phyloP scores from a whole-genome alignment of 1,140 invertebrate species.

The Trissolcus basalis region DNA sequence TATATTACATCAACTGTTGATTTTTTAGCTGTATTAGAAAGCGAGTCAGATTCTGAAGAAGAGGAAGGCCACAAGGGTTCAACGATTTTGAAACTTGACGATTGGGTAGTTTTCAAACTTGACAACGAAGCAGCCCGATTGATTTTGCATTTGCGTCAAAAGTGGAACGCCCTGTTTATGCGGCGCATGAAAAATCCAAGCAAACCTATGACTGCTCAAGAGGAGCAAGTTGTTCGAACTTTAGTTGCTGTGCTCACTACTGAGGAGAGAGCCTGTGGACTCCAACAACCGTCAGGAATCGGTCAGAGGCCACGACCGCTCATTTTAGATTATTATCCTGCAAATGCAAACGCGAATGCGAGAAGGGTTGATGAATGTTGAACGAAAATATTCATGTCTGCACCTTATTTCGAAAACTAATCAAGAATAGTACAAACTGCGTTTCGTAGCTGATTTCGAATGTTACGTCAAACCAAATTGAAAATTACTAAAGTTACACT shows the following conservation, averaged over 20 bases:
- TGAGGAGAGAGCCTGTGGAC: conserved; percentile 83
- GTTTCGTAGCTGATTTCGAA: neutral
- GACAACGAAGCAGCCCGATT: conserved; percentile 82
- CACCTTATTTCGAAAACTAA: neutral
- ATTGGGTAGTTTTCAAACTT: conserved; percentile 87
- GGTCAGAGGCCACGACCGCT: conserved; percentile 85
- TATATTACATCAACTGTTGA: neutral
- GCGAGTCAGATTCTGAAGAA: conserved; percentile 80
- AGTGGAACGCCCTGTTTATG: conserved; percentile 86
- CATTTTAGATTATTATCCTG: conserved; percentile 77
- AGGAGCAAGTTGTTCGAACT: conserved; percentile 84
- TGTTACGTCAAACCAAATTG: too few relatives aligned
- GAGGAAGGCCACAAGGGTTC: conserved; percentile 80
- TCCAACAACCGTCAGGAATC: conserved; percentile 85
- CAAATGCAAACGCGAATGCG: conserved; percentile 68
- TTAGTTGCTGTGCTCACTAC: conserved; percentile 82
- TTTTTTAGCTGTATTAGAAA: conserved; percentile 72
- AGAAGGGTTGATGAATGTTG: conserved; percentile 65
- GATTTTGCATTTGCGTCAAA: conserved; percentile 84
- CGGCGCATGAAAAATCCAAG: conserved; percentile 84
- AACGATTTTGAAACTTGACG: conserved; percentile 82
- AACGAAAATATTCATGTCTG: neutral
- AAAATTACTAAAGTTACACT: too few relatives aligned
- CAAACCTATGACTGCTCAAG: conserved; percentile 80
- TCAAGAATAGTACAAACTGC: neutral